Base-by-base conservation (phyloP, 2,113 vertebrate species). In the Aythya baeri region DNA sequence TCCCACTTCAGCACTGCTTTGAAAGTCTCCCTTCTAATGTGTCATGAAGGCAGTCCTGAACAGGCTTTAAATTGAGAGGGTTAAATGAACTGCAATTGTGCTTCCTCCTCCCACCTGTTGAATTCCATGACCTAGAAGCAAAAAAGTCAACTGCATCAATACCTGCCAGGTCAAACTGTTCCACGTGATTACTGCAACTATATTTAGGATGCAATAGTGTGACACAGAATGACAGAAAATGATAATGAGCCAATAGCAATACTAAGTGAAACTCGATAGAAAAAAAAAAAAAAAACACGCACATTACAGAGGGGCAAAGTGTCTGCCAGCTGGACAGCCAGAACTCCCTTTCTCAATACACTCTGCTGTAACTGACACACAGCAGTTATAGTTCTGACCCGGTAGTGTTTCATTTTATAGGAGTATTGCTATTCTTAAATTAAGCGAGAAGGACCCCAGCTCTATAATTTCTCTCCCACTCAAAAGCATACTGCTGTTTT, bases 21-120 rank as follows among this genome's bases (percentile, higher is more conserved):
- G 93, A 92, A 97, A 95, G 34, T 71, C 59, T 84, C 22, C 86
- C 86, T 86, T 97, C 96, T 96, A 91, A 97, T 93, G 91, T 83
- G 68, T 13, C 86, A 86, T 96, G 92, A 92, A 93, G 94, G 96
- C 94, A 89, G 63, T 88, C 89, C 77, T 86, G 94, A 96, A 83
- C 78, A 93, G 11, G 54, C 36, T 96, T 83, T 93, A 94, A 97
- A 91, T 88, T 36, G 23, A 87, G 75, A 88, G 62, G 83, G 86
- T 81, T 52, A 77, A 88, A 97, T 62, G 43, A 72, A 89, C 79
- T 66, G 59, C 27, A 89, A 38, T 70, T 89, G 3, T 1, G 1
- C 90, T 93, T 91, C 72, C 63, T 54, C 78, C 59, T 93, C 66
- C 76, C 66, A 90, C 68, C 65, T 96, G 82, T 67, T 50, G 88